phyloP scores from a whole-genome alignment of 2,797 vertebrate species.

The Gymnocypris eckloni region DNA sequence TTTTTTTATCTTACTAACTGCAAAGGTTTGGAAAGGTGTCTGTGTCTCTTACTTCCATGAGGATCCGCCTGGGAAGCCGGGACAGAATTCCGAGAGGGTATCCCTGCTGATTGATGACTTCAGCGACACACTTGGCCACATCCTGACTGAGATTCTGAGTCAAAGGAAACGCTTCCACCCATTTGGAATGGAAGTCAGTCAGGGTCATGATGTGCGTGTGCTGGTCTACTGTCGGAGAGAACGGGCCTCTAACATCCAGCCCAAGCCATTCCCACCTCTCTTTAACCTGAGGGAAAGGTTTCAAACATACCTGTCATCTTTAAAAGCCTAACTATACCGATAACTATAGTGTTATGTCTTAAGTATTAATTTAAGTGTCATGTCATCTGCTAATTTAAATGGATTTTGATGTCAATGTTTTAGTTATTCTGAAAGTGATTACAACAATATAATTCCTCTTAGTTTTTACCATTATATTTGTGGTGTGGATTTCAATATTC shows the following conservation, averaged over 20 bases:
- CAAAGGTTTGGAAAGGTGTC: neutral
- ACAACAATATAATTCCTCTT: neutral
- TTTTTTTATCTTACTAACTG: neutral
- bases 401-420: neutral
- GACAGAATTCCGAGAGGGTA: conserved; percentile 53
- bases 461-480: neutral
- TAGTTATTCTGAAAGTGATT: neutral
- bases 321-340: neutral
- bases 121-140: conserved; percentile 39
- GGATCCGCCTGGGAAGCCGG: conserved; percentile 27
- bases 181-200: conserved; percentile 56
- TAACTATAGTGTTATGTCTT: neutral
- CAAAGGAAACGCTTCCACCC: conserved; percentile 57
- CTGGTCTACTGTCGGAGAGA: conserved; percentile 28
- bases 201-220: conserved; percentile 53
- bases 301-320: no score
- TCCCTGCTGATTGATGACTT: conserved; percentile 46
- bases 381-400: neutral
- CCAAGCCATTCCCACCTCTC: conserved; percentile 58
- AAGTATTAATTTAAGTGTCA: neutral
- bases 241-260: conserved; percentile 54
- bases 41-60: conserved; percentile 34
- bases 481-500: neutral
- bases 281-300: conserved; percentile 39
- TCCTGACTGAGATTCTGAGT: conserved; percentile 33